Evolutionary conservation across 2,113 vertebrate genomes (phyloP), one percentile per base, ranked within the genome.

Genomic region (Bubo blakistoni): DNA sequence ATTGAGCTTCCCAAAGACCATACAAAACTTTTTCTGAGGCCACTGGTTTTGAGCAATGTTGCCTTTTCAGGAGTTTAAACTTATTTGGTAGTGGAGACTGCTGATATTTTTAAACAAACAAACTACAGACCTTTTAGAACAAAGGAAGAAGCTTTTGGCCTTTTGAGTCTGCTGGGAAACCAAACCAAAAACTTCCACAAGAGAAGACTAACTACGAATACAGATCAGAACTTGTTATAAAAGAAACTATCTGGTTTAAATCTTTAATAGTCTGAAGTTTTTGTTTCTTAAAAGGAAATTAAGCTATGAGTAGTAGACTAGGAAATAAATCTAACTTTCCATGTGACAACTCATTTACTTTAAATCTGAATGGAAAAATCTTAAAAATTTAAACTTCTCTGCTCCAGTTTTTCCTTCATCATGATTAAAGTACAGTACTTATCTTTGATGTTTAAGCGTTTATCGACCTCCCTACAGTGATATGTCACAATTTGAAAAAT

Each of bases 11-110:
- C 14, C 49, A 51, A 69, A 49, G 6, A 65, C 14, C 19, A 76
- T 14, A 24, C 38, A n/a, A 70, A 67, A 3, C 26, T 51, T 89
- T 21, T 47, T 67, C 29, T 30, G 24, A 78, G 57, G n/a, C 29
- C 22, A 9, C 21, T 27, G 2, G 0, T 17, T 58, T 52, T 27
- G 49, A 61, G n/a, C 2, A 87, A 6, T 13, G 13, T 2, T 71
- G 16, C 4, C 9, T 63, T 84, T 69, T 36, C 29, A 70, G 59
- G 24, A 22, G 3, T 16, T 86, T 42, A 54, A 70, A n/a, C 3
- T 46, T 12, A 29, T 10, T 46, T 90, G 6, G 2, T 52, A 20
- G 18, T 34, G 11, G 11, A 51, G 18, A 29, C 9, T 17, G 10
- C 4, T 44, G 24, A 55, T 36, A 29, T 32, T 74, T 77, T 58